These are phyloP conservation scores for Cryptus viduatorius DNA, from an alignment of 2,888 invertebrate genomes.

Conservation along the genomic window DNA sequence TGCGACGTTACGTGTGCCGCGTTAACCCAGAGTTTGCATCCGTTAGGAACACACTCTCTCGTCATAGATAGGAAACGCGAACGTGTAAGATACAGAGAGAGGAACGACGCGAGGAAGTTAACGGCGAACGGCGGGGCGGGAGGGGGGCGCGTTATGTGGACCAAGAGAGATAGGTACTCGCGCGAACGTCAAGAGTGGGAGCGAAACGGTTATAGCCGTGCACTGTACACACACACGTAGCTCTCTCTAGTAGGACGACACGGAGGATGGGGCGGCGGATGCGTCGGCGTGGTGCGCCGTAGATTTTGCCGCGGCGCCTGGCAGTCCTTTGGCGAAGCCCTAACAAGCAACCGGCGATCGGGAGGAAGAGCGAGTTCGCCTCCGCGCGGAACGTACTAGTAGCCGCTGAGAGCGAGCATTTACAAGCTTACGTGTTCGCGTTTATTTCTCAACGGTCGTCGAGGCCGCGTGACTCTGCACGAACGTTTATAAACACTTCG, in stretches of 20 bases:
- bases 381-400: constrained; percentile 13
- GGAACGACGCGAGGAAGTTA: constrained; percentile 26
- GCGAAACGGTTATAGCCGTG: constrained; percentile 19
- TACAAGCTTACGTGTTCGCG: background rate
- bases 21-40: background rate
- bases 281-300: constrained; percentile 82
- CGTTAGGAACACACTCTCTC: constrained; percentile 9
- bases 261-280: constrained; percentile 69
- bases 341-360: constrained; percentile 78
- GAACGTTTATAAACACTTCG: background rate
- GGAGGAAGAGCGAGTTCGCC: constrained; percentile 58
- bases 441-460: background rate
- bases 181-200: constrained; percentile 24
- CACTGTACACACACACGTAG: constrained; percentile 23
- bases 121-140: constrained; percentile 17
- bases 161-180: constrained; percentile 52
- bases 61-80: constrained; percentile 17
- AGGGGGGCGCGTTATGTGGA: background rate
- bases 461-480: background rate
- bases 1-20: constrained; percentile 12
- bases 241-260: constrained; percentile 37
- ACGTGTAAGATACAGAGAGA: constrained; percentile 26
- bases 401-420: constrained; percentile 15
- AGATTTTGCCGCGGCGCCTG: constrained; percentile 80
- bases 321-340: constrained; percentile 83